Percentiles rank a stretch among this genome's conserved stretches.
Evolutionary conservation across 2,113 vertebrate species (phyloP).

Genomic region (Oncorhynchus clarkii): DNA sequence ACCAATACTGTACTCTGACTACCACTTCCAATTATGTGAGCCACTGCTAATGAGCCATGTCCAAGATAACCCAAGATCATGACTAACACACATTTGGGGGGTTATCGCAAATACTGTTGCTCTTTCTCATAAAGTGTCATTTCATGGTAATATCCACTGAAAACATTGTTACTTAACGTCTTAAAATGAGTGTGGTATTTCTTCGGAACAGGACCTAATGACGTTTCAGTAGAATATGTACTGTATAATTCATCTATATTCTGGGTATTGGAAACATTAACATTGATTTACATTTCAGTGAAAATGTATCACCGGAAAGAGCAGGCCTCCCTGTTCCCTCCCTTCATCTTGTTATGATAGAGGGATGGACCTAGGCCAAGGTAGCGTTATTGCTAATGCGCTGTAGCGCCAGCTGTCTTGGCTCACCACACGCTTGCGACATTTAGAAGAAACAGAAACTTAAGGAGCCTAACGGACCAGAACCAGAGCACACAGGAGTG

Average conservation of each 20-base stretch:
- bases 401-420: slow-evolving; percentile 42
- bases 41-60: no score
- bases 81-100: no score
- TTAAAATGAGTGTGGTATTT: no score
- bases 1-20: no score
- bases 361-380: slow-evolving; percentile 17
- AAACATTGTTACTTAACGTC: no score
- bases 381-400: background rate
- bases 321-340: background rate
- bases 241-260: background rate
- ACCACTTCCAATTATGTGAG: no score
- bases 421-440: slow-evolving; percentile 26
- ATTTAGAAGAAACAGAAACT: slow-evolving; percentile 50
- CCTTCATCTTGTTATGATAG: slow-evolving; percentile 11
- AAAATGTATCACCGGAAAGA: background rate
- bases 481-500: background rate
- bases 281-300: background rate
- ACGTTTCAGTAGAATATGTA: no score
- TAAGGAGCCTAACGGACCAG: background rate
- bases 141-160: no score
- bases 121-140: no score
- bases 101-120: no score
- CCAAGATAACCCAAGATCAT: no score
- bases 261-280: background rate
- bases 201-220: no score